Evolutionary conservation across 2,797 vertebrate genomes (phyloP).

Genomic region (Erethizon dorsatum): DNA sequence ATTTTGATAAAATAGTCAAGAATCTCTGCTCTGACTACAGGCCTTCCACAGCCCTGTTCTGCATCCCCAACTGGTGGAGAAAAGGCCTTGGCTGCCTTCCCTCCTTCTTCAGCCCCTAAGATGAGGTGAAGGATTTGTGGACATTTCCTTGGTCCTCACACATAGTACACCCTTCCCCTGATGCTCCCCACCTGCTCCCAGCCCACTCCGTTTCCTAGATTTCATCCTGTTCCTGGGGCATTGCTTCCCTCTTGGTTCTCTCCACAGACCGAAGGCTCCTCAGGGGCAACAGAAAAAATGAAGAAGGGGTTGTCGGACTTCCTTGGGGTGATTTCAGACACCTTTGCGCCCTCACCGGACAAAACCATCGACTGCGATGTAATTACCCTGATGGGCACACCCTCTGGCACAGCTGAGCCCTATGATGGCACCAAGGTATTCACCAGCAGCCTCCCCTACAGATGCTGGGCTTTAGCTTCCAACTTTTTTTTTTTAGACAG

Average conservation of each 20-base stretch:
- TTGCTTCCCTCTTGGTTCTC: constrained; percentile 65
- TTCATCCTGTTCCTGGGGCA: background rate
- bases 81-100: background rate
- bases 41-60: background rate
- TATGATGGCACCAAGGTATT: constrained; percentile 98
- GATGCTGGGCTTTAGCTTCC: background rate
- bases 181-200: background rate
- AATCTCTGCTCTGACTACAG: constrained; percentile 19
- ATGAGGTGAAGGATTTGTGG: background rate
- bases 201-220: background rate
- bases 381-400: constrained; percentile 97
- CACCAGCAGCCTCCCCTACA: fast-evolving
- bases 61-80: background rate
- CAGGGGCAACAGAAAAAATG: constrained; percentile 96
- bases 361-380: constrained; percentile 99
- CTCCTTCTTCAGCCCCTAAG: background rate
- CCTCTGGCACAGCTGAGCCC: constrained; percentile 96
- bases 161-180: background rate
- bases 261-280: constrained; percentile 95
- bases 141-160: background rate
- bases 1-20: constrained; percentile 20
- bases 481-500: background rate
- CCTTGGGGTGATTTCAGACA: constrained; percentile 98
- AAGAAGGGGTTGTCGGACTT: constrained; percentile 98
- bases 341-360: constrained; percentile 97